A percentile compares a stretch with the other conserved stretches of the same genome.
phyloP scores from a whole-genome alignment of 2,888 invertebrate species.

The Colostygia pectinataria region DNA sequence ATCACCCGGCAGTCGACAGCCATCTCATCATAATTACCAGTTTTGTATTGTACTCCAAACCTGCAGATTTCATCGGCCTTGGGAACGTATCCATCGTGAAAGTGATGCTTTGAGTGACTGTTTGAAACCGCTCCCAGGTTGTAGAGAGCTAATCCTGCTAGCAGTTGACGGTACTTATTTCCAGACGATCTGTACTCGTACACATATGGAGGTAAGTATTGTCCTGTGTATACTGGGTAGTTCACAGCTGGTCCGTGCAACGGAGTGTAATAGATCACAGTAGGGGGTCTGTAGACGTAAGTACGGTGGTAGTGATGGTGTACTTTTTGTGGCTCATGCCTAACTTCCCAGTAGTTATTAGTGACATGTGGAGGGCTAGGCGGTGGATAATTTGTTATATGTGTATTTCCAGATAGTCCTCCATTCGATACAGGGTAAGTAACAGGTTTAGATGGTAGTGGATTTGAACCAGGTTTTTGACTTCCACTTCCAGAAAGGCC shows the following conservation, averaged over 20 bases:
- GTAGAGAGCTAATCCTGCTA: conserved; percentile 17
- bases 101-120: not conserved
- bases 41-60: conserved; percentile 6
- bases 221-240: conserved; percentile 13
- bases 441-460: not conserved
- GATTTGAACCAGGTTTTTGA: not conserved
- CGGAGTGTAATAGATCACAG: conserved; percentile 3
- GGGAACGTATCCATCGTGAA: conserved; percentile 2
- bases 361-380: not conserved
- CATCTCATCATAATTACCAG: conserved; percentile 11
- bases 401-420: not conserved
- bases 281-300: conserved; percentile 11
- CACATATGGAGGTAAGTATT: conserved; percentile 9
- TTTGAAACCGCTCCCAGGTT: conserved; percentile 11
- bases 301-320: conserved; percentile 1
- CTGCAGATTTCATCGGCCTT: conserved; percentile 16
- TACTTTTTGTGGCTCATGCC: not conserved
- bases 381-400: not conserved
- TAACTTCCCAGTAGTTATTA: not conserved
- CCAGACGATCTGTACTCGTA: conserved; percentile 10
- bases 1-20: conserved; percentile 12
- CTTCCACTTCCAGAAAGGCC: not conserved
- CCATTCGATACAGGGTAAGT: not conserved
- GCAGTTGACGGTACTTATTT: conserved; percentile 9
- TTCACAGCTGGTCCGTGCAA: not conserved